A percentile compares a stretch with the other conserved stretches of the same genome.
Evolutionary conservation across 2,797 vertebrate genomes (phyloP).

Genomic region (Poeciliopsis turneri): DNA sequence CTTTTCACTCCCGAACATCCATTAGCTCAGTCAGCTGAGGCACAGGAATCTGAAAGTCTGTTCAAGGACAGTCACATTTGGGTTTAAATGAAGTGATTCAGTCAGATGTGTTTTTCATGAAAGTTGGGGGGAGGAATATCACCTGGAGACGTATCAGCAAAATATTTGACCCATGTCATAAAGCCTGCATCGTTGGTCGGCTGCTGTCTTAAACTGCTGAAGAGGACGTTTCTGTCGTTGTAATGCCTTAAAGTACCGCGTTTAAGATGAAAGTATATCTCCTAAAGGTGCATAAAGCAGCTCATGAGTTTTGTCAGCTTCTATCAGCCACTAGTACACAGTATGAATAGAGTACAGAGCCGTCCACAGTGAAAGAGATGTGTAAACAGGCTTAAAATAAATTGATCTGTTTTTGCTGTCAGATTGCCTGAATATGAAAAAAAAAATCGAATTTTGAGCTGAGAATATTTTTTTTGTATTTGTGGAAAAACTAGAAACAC

Average conservation of each 20-base stretch:
- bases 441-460: background rate
- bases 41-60: slow-evolving; percentile 8
- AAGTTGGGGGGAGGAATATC: background rate
- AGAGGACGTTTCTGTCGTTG: slow-evolving; percentile 12
- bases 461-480: background rate
- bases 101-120: background rate
- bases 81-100: slow-evolving; percentile 9
- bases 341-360: background rate
- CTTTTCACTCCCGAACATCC: slow-evolving; percentile 13
- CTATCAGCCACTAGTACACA: background rate
- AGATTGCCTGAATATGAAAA: background rate
- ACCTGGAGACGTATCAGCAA: background rate
- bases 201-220: slow-evolving; percentile 1
- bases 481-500: background rate
- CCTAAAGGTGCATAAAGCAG: slow-evolving; percentile 19
- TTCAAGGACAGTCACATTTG: slow-evolving; percentile 14
- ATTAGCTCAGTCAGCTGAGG: slow-evolving; percentile 11
- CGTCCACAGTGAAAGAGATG: background rate
- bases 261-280: slow-evolving; percentile 10
- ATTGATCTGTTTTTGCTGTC: background rate
- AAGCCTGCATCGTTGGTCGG: background rate
- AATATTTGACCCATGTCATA: slow-evolving; percentile 11
- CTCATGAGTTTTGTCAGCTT: slow-evolving; percentile 24
- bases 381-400: background rate
- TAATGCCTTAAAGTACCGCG: background rate